Evolutionary conservation across 2,113 vertebrate species (phyloP).

Genomic region (Hyaena hyaena): DNA sequence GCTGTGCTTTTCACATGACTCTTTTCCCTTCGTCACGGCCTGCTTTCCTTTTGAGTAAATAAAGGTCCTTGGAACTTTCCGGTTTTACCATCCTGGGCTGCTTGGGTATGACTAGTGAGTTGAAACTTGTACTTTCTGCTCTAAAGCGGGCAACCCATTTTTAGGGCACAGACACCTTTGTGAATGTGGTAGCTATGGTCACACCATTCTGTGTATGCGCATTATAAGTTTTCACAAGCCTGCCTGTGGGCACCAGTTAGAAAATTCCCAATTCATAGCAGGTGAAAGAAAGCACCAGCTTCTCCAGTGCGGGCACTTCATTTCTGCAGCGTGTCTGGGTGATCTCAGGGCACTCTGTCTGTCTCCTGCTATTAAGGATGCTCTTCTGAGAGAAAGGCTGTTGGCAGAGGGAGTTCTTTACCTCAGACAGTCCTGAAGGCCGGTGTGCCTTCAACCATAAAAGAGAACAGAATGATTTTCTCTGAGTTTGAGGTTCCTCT

Average conservation of each 20-base stretch:
- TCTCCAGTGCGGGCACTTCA: not conserved
- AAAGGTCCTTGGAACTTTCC: not conserved
- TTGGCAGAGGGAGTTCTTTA: not conserved
- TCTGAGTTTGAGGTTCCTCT: not conserved
- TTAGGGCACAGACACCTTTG: not conserved
- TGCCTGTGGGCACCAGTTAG: not conserved
- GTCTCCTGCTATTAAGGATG: not conserved
- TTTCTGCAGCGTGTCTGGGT: not conserved
- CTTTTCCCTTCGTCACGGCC: not conserved
- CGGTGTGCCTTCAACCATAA: not conserved
- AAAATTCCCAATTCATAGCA: not conserved
- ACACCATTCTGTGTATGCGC: not conserved
- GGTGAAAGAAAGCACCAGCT: not conserved
- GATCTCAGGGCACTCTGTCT: not conserved
- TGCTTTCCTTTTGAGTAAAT: conserved; percentile 24
- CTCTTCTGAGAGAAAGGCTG: not conserved
- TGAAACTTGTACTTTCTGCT: not conserved
- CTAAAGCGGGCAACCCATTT: not conserved
- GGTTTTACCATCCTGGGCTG: not conserved
- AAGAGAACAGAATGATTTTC: not conserved
- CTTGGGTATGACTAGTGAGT: not conserved
- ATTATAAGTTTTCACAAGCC: not conserved
- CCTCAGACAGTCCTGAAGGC: not conserved
- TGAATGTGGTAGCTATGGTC: not conserved
- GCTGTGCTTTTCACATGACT: conserved; percentile 8